Conservation (phyloP, 2,113 vertebrate genomes). For the Saccopteryx leptura region DNA sequence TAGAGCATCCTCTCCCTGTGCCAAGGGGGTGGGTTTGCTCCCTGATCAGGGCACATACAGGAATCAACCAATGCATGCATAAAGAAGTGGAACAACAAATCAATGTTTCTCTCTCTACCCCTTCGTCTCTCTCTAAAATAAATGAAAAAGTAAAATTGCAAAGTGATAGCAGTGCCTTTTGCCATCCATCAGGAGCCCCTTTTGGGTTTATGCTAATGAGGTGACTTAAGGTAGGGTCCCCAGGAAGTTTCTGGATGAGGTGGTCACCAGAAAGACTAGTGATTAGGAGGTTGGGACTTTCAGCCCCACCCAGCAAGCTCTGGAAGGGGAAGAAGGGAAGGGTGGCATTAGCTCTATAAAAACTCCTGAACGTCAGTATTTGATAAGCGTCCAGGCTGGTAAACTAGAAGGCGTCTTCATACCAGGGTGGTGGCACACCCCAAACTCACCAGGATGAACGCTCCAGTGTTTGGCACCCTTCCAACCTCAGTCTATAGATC, state of each 20-base stretch:
- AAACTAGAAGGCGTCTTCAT: background rate
- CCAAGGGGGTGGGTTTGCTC: too few relatives aligned
- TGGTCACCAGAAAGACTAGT: background rate
- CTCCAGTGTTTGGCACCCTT: background rate
- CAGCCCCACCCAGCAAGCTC: background rate
- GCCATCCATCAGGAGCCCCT: background rate
- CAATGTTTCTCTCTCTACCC: too few relatives aligned
- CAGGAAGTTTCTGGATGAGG: background rate
- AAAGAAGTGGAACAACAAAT: too few relatives aligned
- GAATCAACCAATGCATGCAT: too few relatives aligned
- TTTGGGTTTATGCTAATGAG: background rate
- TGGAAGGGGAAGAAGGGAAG: background rate
- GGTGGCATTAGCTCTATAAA: background rate
- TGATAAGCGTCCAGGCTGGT: background rate
- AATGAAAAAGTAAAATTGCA: too few relatives aligned
- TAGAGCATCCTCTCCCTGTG: too few relatives aligned
- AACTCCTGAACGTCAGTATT: background rate
- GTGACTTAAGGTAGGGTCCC: background rate
- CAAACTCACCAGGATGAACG: background rate
- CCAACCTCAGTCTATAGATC: background rate
- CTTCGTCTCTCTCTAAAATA: too few relatives aligned
- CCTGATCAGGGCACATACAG: too few relatives aligned
- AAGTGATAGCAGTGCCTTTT: background rate
- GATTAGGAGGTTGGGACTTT: background rate
- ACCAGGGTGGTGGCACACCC: background rate